Conservation (phyloP, 2,113 vertebrate species). For the Riparia riparia region DNA sequence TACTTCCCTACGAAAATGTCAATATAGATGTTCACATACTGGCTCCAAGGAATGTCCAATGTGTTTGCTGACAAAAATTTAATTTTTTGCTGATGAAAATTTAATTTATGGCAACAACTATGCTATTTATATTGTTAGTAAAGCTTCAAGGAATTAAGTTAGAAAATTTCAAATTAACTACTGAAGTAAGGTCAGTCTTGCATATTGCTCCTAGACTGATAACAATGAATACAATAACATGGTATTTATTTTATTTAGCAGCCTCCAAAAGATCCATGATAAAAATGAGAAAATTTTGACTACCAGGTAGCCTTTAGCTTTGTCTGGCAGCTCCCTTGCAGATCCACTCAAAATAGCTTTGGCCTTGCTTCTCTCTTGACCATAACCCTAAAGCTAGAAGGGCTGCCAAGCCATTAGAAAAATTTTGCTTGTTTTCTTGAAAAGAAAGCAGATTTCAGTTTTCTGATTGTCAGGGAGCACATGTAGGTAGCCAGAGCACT, state of each 20-base stretch:
- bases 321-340: background rate
- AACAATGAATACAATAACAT: background rate
- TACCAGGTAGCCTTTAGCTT: background rate
- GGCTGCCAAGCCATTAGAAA: too few relatives aligned
- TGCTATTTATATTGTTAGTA: constrained; percentile 37
- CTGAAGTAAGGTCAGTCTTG: constrained; percentile 45
- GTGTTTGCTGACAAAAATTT: constrained; percentile 28
- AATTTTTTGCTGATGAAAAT: constrained; percentile 34
- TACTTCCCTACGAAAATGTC: constrained; percentile 33
- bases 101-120: constrained; percentile 35
- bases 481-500: background rate
- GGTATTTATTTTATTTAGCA: constrained; percentile 45
- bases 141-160: constrained; percentile 48
- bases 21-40: background rate
- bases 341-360: background rate
- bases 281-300: background rate
- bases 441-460: background rate
- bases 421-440: background rate
- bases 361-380: background rate
- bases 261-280: background rate
- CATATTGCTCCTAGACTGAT: constrained; percentile 19
- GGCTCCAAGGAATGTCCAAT: background rate
- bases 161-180: constrained; percentile 39
- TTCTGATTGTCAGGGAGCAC: background rate
- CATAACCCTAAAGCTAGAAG: background rate